A percentile compares a stretch with the other conserved stretches of the same genome.
phyloP scores from a whole-genome alignment of 2,888 invertebrate species.

The Tenodera sinensis region DNA sequence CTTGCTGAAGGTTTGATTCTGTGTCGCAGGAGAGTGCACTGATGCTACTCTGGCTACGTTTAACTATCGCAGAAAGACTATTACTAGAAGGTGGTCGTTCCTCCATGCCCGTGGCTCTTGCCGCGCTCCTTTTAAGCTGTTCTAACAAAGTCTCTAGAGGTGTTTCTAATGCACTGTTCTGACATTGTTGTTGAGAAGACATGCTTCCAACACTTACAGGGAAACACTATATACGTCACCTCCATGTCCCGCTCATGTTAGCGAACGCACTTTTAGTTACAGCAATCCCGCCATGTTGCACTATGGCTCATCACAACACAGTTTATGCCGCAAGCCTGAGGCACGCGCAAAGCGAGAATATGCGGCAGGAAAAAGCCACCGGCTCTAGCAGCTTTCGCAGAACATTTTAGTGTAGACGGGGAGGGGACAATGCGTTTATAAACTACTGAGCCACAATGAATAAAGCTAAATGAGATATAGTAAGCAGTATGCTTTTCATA shows the following conservation, averaged over 20 bases:
- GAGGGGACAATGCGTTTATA: too few relatives aligned
- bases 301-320: not conserved
- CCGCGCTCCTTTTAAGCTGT: conserved; percentile 75
- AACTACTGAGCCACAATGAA: too few relatives aligned
- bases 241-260: not conserved
- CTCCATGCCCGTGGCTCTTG: conserved; percentile 63
- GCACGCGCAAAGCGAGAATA: not conserved
- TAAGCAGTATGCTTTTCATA: too few relatives aligned
- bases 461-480: too few relatives aligned
- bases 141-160: conserved; percentile 82
- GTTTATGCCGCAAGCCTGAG: not conserved
- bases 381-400: too few relatives aligned
- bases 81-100: conserved; percentile 39
- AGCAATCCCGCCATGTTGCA: not conserved
- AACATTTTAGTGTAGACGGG: too few relatives aligned
- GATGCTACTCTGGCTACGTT: conserved; percentile 27
- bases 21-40: conserved; percentile 15
- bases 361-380: not conserved
- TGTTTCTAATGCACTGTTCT: conserved; percentile 50
- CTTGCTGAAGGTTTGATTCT: conserved; percentile 26
- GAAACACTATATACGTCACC: not conserved
- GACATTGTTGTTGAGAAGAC: not conserved
- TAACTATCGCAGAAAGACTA: conserved; percentile 6
- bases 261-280: not conserved
- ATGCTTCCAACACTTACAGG: not conserved